These are phyloP conservation scores for Cryptoblepharus egeriae DNA, from an alignment of 2,797 vertebrate species.

Conservation along the genomic window DNA sequence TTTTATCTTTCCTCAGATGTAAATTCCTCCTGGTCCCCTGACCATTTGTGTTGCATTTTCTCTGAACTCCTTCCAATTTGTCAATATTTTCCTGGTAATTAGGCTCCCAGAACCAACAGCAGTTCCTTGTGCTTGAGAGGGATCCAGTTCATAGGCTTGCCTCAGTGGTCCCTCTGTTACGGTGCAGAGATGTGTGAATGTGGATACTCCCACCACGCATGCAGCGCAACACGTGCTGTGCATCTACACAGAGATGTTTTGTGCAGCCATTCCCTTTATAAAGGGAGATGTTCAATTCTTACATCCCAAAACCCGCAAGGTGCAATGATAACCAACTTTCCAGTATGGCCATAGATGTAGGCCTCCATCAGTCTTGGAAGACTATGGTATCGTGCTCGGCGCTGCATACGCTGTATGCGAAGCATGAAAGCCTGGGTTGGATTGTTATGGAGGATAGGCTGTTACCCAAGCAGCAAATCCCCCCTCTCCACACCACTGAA, in stretches of 20 bases:
- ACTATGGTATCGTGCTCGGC: too few species aligned
- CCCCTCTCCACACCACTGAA: too few species aligned
- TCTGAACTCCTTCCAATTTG: slow-evolving; percentile 66
- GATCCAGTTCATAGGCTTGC: neutral
- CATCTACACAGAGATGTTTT: neutral
- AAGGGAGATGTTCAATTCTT: neutral
- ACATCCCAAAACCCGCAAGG: too few species aligned
- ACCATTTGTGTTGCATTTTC: slow-evolving; percentile 62
- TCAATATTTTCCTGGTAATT: slow-evolving; percentile 70
- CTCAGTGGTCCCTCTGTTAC: neutral
- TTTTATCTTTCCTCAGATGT: slow-evolving; percentile 61
- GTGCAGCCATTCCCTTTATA: neutral
- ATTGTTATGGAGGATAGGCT: too few species aligned
- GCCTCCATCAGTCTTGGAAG: too few species aligned
- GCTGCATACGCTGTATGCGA: too few species aligned
- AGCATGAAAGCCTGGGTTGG: too few species aligned
- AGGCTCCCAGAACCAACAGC: slow-evolving; percentile 33
- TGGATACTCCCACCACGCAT: neutral
- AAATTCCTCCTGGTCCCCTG: slow-evolving; percentile 63
- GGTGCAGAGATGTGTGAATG: neutral
- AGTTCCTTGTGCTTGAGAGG: slow-evolving; percentile 22
- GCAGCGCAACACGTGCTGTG: neutral
- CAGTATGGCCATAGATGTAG: too few species aligned
- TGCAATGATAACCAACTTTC: too few species aligned
- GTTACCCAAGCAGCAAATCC: too few species aligned